Evolutionary conservation across 2,113 vertebrate genomes (phyloP).

Genomic region (Peromyscus maniculatus): DNA sequence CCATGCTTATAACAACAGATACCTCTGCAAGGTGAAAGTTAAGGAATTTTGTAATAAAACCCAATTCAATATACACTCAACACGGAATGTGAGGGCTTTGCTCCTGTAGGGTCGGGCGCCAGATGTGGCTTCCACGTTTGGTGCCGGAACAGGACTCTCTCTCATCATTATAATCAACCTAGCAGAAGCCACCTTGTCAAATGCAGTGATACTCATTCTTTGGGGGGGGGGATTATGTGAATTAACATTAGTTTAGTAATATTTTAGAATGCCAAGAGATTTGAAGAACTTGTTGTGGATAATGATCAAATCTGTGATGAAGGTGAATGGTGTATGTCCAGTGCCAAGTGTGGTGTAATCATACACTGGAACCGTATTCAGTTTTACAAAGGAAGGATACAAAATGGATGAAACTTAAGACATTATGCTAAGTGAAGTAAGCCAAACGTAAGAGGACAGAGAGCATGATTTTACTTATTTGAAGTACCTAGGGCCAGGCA

Average conservation of each 20-base stretch:
- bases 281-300: neutral
- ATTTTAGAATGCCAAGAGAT: neutral
- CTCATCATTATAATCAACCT: neutral
- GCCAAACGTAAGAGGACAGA: neutral
- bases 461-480: neutral
- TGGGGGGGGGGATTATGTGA: neutral
- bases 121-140: neutral
- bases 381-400: neutral
- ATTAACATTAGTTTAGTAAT: neutral
- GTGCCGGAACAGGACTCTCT: neutral
- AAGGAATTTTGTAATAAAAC: conserved; percentile 5
- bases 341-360: neutral
- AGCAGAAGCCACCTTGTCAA: neutral
- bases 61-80: neutral
- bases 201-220: neutral
- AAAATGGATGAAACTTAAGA: neutral
- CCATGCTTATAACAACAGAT: neutral
- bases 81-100: neutral
- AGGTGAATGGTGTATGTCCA: neutral
- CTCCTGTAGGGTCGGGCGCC: neutral
- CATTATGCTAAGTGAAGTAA: conserved; percentile 6
- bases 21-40: neutral
- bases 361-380: neutral
- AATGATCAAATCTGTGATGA: neutral
- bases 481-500: neutral